These are phyloP conservation scores for Trichomalopsis sarcophagae DNA, from an alignment of 1,140 invertebrate species.

Conservation along the genomic window DNA sequence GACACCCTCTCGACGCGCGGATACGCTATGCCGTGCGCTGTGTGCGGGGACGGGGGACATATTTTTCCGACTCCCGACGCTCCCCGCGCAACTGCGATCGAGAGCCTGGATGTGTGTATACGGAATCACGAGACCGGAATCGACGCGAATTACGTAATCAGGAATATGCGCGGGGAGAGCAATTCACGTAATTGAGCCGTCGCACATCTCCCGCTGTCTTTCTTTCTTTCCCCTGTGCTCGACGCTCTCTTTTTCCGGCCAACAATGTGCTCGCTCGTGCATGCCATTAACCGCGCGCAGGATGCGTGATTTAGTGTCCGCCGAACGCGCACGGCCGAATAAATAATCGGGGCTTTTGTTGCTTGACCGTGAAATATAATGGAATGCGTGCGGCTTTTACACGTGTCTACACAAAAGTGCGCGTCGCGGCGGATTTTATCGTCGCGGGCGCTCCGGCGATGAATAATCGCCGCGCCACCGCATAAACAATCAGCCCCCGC, in stretches of 20 bases:
- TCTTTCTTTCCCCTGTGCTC: background rate
- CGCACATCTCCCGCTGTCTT: background rate
- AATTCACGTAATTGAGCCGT: conserved; percentile 43
- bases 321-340: background rate
- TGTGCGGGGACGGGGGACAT: conserved; percentile 4
- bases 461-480: background rate
- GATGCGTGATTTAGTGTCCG: conserved; percentile 3
- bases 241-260: background rate
- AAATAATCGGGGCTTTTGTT: conserved; percentile 30
- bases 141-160: conserved; percentile 36
- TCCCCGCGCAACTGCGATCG: conserved; percentile 18
- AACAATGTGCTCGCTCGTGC: conserved; percentile 35
- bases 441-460: background rate
- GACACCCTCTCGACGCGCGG: background rate
- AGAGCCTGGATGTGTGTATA: background rate
- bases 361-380: conserved; percentile 28
- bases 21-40: background rate
- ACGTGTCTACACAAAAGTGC: background rate
- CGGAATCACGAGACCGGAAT: conserved; percentile 39
- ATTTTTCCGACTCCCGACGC: background rate
- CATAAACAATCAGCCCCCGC: background rate
- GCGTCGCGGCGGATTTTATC: background rate
- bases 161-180: background rate
- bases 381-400: background rate
- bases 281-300: background rate